Conservation (phyloP, 2,113 vertebrate species). For the Trochalopteron elliotii region DNA sequence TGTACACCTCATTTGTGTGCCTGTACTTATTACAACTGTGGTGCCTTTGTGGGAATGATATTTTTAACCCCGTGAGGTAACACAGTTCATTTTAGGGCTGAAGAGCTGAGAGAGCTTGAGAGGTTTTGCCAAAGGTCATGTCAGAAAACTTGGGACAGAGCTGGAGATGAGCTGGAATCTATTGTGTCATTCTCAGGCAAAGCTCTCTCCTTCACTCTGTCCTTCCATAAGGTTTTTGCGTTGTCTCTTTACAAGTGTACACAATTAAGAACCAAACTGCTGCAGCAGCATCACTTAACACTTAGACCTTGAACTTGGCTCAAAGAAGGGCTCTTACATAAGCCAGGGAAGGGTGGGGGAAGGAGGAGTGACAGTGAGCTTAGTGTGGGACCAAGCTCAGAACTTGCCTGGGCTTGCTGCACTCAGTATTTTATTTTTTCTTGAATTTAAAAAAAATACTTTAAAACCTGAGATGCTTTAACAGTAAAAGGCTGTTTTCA, state of each 20-base stretch:
- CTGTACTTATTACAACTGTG: neutral
- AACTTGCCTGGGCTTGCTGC: neutral
- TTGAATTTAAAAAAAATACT: neutral
- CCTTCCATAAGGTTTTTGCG: neutral
- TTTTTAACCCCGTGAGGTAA: neutral
- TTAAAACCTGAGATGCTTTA: neutral
- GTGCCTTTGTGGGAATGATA: neutral
- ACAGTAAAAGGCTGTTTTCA: conserved; percentile 7
- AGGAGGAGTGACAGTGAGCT: neutral
- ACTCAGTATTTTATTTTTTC: neutral
- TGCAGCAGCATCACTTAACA: conserved; percentile 10
- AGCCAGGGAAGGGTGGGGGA: neutral
- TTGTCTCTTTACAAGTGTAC: neutral
- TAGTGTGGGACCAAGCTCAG: neutral
- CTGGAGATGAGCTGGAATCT: neutral
- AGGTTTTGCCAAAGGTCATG: neutral
- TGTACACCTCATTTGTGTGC: neutral
- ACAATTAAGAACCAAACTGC: conserved; percentile 23
- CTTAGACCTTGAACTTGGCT: conserved; percentile 10
- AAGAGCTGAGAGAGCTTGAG: neutral
- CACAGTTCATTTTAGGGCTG: neutral
- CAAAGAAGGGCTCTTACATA: neutral
- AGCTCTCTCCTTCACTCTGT: neutral
- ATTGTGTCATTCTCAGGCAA: neutral
- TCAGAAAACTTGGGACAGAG: neutral